Evolutionary conservation across 2,113 vertebrate genomes (phyloP).

Genomic region (Trematomus loennbergii): DNA sequence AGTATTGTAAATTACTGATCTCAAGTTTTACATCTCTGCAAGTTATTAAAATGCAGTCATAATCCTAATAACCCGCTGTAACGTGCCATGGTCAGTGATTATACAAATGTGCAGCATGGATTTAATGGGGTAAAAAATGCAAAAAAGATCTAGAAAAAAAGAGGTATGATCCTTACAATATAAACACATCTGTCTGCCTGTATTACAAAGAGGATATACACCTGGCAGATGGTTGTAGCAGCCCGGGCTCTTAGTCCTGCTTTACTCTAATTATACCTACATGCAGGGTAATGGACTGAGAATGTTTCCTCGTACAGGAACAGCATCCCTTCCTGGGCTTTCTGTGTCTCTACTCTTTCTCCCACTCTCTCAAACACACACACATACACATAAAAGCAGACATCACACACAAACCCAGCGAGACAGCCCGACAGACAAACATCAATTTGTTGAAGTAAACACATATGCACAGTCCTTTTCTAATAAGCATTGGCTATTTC

Average conservation of each 20-base stretch:
- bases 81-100: conserved; percentile 26
- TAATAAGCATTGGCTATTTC: conserved; percentile 64
- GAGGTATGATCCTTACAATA: conserved; percentile 13
- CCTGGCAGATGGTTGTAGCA: conserved; percentile 76
- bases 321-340: conserved; percentile 63
- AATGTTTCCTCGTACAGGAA: conserved; percentile 71
- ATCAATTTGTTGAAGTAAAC: conserved; percentile 52
- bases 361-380: conserved; percentile 14
- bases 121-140: conserved; percentile 2
- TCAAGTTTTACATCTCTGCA: conserved; percentile 11
- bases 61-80: background rate
- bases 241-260: conserved; percentile 64
- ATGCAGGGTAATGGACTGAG: conserved; percentile 79
- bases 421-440: conserved; percentile 62
- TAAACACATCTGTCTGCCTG: conserved; percentile 51
- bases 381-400: conserved; percentile 42
- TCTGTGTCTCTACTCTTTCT: conserved; percentile 29
- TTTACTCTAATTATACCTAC: conserved; percentile 78
- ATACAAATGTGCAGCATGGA: conserved; percentile 23
- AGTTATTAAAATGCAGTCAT: conserved; percentile 20
- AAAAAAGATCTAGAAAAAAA: background rate
- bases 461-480: conserved; percentile 31
- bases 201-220: conserved; percentile 62
- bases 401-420: conserved; percentile 56
- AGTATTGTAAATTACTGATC: conserved; percentile 28